Evolutionary conservation across 1,140 invertebrate species (phyloP).

Genomic region (Macrobrachium rosenbergii): DNA sequence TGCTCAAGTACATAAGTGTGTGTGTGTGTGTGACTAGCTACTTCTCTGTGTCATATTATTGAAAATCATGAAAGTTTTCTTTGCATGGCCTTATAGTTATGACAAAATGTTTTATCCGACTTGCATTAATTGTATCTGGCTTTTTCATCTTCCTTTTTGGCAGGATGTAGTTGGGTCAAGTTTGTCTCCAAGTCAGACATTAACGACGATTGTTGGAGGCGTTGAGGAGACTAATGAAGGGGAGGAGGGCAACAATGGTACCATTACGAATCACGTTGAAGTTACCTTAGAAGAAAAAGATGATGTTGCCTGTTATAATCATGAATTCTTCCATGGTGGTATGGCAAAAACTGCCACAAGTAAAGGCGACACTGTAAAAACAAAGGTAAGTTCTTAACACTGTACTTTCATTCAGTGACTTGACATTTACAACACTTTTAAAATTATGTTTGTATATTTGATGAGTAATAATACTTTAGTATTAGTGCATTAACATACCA

Average conservation of each 20-base stretch:
- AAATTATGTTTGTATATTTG: background rate
- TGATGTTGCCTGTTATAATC: conserved; percentile 34
- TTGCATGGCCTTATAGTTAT: no score
- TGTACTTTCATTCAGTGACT: no score
- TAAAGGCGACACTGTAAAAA: conserved; percentile 41
- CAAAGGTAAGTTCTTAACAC: conserved; percentile 33
- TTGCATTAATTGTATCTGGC: no score
- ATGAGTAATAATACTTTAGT: background rate
- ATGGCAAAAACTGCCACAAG: conserved; percentile 54
- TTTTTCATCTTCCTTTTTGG: background rate
- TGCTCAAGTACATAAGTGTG: no score
- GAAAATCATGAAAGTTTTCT: no score
- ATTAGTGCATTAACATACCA: no score
- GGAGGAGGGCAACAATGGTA: conserved; percentile 10
- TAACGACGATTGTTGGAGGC: conserved; percentile 15
- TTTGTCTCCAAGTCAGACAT: conserved; percentile 28
- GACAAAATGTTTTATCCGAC: no score
- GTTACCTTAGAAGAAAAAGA: background rate
- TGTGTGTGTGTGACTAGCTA: no score
- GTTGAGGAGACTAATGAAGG: conserved; percentile 6
- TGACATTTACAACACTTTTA: background rate
- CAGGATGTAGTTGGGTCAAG: conserved; percentile 38
- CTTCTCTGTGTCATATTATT: no score
- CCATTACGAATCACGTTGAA: background rate
- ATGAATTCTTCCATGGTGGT: conserved; percentile 42